A percentile compares a stretch with the other conserved stretches of the same genome.
These are phyloP conservation scores for Epizoanthus fatuus DNA, from an alignment of 92 coral and sea anemone species.

Conservation along the genomic window DNA sequence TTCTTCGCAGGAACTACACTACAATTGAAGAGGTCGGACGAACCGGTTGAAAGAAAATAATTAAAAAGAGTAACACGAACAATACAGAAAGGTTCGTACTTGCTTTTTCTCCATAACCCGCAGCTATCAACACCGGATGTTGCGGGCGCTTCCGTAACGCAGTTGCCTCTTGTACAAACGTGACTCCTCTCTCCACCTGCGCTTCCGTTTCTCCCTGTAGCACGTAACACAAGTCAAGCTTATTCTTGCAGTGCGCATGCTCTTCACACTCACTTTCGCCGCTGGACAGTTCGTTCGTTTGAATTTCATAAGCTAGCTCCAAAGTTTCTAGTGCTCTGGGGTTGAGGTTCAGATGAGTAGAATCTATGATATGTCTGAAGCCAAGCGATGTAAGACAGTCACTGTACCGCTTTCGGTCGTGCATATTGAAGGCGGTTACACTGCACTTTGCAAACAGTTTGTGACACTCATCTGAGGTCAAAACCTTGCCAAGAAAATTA, in stretches of 20 bases:
- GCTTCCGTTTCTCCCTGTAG: slow-evolving; percentile 11
- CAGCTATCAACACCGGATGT: slow-evolving; percentile 44
- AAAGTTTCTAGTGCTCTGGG: slow-evolving; percentile 46
- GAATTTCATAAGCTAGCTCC: slow-evolving; percentile 32
- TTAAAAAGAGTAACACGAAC: neutral
- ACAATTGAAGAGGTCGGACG: neutral
- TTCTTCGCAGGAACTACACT: too few relatives aligned
- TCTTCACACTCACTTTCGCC: slow-evolving; percentile 9
- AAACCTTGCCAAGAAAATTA: slow-evolving; percentile 52
- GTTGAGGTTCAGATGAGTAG: slow-evolving; percentile 37
- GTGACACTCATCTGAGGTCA: slow-evolving; percentile 46
- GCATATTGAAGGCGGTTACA: slow-evolving; percentile 7
- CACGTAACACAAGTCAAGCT: slow-evolving; percentile 55
- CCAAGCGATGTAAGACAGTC: slow-evolving; percentile 56
- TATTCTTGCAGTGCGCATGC: slow-evolving; percentile 67
- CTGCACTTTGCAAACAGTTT: slow-evolving; percentile 33
- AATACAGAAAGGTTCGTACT: slow-evolving; percentile 34
- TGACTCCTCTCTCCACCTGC: slow-evolving; percentile 16
- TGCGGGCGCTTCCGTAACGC: slow-evolving; percentile 19
- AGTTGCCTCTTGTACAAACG: slow-evolving; percentile 41
- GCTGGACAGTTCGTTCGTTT: neutral
- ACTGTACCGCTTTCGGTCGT: slow-evolving; percentile 28
- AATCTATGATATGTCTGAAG: slow-evolving; percentile 53
- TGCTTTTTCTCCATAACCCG: slow-evolving; percentile 62
- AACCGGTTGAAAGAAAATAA: neutral